These are phyloP conservation scores for Discoglossus pictus DNA, from an alignment of 2,797 vertebrate genomes.

Conservation along the genomic window DNA sequence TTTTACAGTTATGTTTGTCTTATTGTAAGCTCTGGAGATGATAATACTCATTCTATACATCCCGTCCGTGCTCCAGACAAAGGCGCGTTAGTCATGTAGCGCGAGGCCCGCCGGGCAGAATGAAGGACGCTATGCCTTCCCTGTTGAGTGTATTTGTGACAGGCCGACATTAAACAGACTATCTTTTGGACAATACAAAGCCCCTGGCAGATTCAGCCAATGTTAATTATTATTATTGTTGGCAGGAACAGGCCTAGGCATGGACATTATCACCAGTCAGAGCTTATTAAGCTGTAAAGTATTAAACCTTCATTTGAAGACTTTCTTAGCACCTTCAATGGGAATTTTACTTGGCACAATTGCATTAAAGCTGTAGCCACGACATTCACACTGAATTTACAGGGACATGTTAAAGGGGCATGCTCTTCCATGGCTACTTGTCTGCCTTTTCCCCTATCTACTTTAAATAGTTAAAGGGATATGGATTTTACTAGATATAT, in stretches of 20 bases:
- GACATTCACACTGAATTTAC: too few species aligned
- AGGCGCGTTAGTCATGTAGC: neutral
- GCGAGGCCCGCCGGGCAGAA: neutral
- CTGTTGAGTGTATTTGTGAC: conserved; percentile 42
- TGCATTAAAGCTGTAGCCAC: too few species aligned
- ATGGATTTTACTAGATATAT: too few species aligned
- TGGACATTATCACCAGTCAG: conserved; percentile 35
- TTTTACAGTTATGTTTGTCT: neutral
- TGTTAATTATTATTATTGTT: conserved; percentile 39
- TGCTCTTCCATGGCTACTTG: too few species aligned
- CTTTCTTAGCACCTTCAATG: neutral
- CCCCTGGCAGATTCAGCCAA: conserved; percentile 8
- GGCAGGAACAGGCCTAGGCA: conserved; percentile 3
- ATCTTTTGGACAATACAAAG: conserved; percentile 7
- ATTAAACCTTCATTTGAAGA: neutral
- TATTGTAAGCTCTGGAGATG: neutral
- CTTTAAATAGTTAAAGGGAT: too few species aligned
- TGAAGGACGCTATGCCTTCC: conserved; percentile 7
- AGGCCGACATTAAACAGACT: conserved; percentile 30
- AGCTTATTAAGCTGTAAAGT: neutral
- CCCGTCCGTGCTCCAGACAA: neutral
- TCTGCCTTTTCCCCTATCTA: too few species aligned
- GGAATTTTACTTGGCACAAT: neutral
- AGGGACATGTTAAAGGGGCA: too few species aligned
- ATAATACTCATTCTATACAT: neutral